Conservation (phyloP, 2,113 vertebrate species). For the Enhydra lutris region DNA sequence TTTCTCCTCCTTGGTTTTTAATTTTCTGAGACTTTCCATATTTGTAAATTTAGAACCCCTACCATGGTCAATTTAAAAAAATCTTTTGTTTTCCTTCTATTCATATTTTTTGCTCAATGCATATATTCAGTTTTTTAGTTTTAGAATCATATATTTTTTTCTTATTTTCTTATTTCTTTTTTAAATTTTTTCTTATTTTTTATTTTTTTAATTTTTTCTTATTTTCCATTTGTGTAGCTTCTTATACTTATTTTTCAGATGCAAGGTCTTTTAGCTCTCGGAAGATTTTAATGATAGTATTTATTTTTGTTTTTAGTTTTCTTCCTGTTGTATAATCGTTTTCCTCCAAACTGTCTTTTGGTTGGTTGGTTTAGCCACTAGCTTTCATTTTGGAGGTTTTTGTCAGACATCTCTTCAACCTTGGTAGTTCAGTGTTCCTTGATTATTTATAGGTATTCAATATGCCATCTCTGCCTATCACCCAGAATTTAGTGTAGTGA, state of each 20-base stretch:
- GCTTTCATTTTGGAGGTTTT: background rate
- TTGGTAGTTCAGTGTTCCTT: background rate
- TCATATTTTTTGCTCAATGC: background rate
- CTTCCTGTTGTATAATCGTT: background rate
- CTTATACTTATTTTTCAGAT: background rate
- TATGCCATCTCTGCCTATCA: background rate
- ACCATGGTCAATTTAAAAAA: background rate
- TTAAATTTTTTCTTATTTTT: background rate
- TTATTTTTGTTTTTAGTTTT: background rate
- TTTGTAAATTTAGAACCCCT: too few species aligned
- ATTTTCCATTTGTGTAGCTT: background rate
- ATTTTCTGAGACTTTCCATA: too few species aligned
- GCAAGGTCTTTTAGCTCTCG: background rate
- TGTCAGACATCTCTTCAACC: background rate
- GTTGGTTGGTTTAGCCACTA: background rate
- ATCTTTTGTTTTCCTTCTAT: background rate
- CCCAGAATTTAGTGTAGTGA: background rate
- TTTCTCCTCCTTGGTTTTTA: too few species aligned
- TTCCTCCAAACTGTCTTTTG: background rate
- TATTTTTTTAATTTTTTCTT: background rate
- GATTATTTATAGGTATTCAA: background rate
- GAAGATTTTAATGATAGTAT: background rate
- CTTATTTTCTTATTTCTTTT: background rate
- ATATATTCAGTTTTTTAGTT: background rate
- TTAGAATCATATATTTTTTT: background rate